Evolutionary conservation across 2,888 invertebrate species (phyloP), one percentile per base, ranked within the genome.

Genomic region (Cotesia congregata): DNA sequence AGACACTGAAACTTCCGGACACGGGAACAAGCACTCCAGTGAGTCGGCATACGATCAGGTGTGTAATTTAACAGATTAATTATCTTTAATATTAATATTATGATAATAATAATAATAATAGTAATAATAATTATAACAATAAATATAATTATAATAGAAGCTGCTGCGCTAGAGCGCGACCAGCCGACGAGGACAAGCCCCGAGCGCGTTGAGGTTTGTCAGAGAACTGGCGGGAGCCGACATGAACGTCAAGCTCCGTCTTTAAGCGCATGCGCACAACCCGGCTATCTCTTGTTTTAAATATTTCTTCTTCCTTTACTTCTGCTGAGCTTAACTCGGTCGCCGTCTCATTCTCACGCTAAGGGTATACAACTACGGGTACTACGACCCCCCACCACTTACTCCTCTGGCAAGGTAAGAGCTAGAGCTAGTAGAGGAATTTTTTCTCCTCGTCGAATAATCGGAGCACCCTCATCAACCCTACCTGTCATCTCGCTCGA

Each of bases 221-320:
- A 84, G 83, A 84, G 85, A 83, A 87, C 87, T 87, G 85, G 83
- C 84, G 83, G 83, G 84, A 80, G 80, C 78, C 50, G 50, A 50
- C 50, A 50, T 50, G 50, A 30, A 30, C 30, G 30, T 30, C 30
- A 30, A 30, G 30, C 30, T 30, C 30, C 0, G 30, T 2, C 30
- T 30, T 30, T 30, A 3, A 3, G 50, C 50, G 50, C 12, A 7
- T 12, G 50, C 50, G 50, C 50, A 50, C 50, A 50, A 50, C 50
- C 50, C 50, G 1, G 12, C 50, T 50, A 50, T 50, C 50, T 4
- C 30, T 30, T 50, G 50, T 50, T 50, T 50, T 50, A 50, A 50
- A 50, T 50, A 50, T 50, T 50, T 50, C 50, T 12, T 12, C 50
- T 12, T 7, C 41, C 9, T 9, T 17, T 9, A 7, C 9, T 12